Conservation (phyloP, 2,888 invertebrate species). For the Morpho deidamia region DNA sequence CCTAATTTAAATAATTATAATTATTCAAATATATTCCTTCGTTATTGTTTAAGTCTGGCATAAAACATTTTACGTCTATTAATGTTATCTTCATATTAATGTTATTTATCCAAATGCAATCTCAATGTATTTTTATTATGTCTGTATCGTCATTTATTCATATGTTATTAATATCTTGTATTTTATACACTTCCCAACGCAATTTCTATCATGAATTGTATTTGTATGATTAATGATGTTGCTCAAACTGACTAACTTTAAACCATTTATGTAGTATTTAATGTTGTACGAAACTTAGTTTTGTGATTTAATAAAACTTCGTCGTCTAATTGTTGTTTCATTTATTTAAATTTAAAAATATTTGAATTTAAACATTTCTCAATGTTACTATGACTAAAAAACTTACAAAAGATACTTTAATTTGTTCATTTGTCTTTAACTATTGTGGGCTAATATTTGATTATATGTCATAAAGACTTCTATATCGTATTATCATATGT, state of each 20-base stretch:
- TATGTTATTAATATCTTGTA: background rate
- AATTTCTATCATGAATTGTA: constrained; percentile 23
- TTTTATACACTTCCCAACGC: constrained; percentile 5
- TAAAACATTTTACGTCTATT: background rate
- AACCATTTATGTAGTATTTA: constrained; percentile 54
- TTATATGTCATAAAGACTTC: no score
- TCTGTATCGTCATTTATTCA: background rate
- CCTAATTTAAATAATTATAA: no score
- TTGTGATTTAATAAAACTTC: constrained; percentile 64
- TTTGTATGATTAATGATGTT: constrained; percentile 62
- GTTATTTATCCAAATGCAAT: background rate
- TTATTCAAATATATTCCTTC: background rate
- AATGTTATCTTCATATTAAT: background rate
- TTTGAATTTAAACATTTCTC: background rate
- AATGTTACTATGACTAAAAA: no score
- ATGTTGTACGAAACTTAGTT: constrained; percentile 69
- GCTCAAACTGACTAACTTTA: constrained; percentile 70
- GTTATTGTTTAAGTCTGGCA: background rate
- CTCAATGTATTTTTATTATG: background rate
- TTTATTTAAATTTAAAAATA: background rate
- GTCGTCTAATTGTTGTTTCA: constrained; percentile 39
- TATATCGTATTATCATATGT: no score
- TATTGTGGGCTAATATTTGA: no score
- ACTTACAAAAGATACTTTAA: no score
- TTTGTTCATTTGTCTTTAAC: no score